These are phyloP conservation scores for Nebria ingens DNA, from an alignment of 1,140 invertebrate species.

Conservation along the genomic window DNA sequence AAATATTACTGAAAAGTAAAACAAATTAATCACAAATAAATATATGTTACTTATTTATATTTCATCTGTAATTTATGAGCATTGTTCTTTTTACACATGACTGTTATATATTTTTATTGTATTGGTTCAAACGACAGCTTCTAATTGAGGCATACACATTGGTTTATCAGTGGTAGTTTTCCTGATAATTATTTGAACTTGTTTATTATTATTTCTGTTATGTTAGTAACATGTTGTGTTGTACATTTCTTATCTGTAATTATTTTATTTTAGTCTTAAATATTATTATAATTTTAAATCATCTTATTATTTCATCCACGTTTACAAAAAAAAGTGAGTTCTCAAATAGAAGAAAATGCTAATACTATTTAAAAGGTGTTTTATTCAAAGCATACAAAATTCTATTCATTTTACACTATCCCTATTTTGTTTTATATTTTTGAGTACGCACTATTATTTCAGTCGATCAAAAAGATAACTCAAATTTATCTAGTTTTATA, in stretches of 20 bases:
- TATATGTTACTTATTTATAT: neutral
- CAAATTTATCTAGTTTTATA: too few relatives aligned
- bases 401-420: too few relatives aligned
- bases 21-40: neutral
- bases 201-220: neutral
- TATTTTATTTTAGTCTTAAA: constrained; percentile 7
- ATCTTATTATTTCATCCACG: constrained; percentile 4
- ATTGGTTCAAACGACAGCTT: neutral
- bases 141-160: neutral
- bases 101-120: neutral
- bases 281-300: constrained; percentile 9
- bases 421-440: too few relatives aligned
- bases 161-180: neutral
- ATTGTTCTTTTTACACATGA: neutral
- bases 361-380: neutral
- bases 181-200: neutral
- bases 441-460: too few relatives aligned
- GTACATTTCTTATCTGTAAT: constrained; percentile 1
- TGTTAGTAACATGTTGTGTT: constrained; percentile 4
- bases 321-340: neutral
- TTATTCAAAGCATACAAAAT: too few relatives aligned
- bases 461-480: too few relatives aligned
- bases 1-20: neutral
- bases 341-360: neutral
- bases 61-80: neutral